These are phyloP conservation scores for Protomyctophum bolini DNA, from an alignment of 2,113 vertebrate genomes.

Conservation along the genomic window DNA sequence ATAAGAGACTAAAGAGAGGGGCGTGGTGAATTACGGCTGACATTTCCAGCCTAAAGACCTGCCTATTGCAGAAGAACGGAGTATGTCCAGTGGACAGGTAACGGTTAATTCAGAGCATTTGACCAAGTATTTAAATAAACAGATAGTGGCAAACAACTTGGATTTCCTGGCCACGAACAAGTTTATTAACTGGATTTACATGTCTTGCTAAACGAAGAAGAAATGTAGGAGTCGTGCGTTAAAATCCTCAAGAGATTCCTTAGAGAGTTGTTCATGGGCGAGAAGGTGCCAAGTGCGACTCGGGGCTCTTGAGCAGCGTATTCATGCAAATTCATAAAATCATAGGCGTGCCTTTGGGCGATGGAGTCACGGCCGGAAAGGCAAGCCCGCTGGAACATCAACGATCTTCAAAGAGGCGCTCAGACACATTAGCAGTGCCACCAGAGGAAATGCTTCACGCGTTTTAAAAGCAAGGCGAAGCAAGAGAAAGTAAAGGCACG, in stretches of 20 bases:
- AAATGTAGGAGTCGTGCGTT: conserved; percentile 50
- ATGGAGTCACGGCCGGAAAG: conserved; percentile 83
- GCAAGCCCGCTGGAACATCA: conserved; percentile 81
- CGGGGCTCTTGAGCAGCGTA: conserved; percentile 41
- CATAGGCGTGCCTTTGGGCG: conserved; percentile 82
- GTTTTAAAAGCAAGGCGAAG: conserved; percentile 27
- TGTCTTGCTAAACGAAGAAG: conserved; percentile 18
- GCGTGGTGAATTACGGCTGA: conserved; percentile 47
- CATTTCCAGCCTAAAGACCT: conserved; percentile 36
- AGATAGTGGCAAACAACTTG: conserved; percentile 17
- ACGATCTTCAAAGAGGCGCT: conserved; percentile 80
- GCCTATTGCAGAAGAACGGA: conserved; percentile 27
- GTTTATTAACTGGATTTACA: conserved; percentile 23
- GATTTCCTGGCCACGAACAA: conserved; percentile 31
- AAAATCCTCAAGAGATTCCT: conserved; percentile 55
- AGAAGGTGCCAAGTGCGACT: conserved; percentile 62
- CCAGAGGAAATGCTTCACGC: conserved; percentile 30
- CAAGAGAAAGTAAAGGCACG: conserved; percentile 39
- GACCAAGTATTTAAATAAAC: conserved; percentile 25
- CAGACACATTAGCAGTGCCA: conserved; percentile 71
- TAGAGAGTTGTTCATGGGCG: conserved; percentile 37
- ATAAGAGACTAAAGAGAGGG: conserved; percentile 32
- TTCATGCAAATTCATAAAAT: conserved; percentile 78
- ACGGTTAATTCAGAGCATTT: conserved; percentile 49
- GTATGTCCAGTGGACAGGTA: conserved; percentile 43